Base-by-base conservation (phyloP, 2,888 invertebrate species). In the Pteria penguin region DNA sequence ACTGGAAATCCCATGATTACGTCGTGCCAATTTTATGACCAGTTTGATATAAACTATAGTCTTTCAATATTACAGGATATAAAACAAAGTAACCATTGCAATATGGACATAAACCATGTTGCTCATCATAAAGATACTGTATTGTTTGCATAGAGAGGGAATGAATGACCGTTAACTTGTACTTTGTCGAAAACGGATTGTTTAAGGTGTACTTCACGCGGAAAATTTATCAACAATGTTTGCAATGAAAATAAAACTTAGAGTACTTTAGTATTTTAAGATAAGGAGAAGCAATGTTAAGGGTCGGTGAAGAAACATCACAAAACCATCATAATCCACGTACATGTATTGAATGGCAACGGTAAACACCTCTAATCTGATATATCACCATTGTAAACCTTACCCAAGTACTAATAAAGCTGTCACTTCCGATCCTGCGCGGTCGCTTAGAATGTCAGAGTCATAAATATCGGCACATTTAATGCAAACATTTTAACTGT, bases 381-480 rank as follows among this genome's bases (percentile, higher is more conserved):
- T 65, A 65, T 26, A 36, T 65, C 36, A 65, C 45, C 27, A 65
- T 29, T 24, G 68, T 32, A 31, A 60, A 26, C 60, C 29, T 60
- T 60, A 29, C 24, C 60, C 60, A 60, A 60, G 27, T 27, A 26
- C 14, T 29, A 24, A 60, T 60, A 60, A 60, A 60, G 27, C 22
- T 60, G 60, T 60, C 60, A 18, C 24, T 29, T 18, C 29, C 60
- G 60, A 60, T 68, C 33, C 68, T 32, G 24, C 24, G 14, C 57
- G 55, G 24, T 52, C 32, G n/a, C 24, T 26, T 32, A 11, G 52
- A 68, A 68, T 68, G 57, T 52, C 68, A 68, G 32, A 52, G 29
- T 24, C 14, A 68, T 68, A 68, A 68, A 68, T 68, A 32, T 36
- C 36, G 18, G 36, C 60, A 60, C 60, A 26, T 60, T 60, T 60